Evolutionary conservation across 2,888 invertebrate species (phyloP), one percentile per base, ranked within the genome.

Genomic region (Callyntrura guangdongensis): DNA sequence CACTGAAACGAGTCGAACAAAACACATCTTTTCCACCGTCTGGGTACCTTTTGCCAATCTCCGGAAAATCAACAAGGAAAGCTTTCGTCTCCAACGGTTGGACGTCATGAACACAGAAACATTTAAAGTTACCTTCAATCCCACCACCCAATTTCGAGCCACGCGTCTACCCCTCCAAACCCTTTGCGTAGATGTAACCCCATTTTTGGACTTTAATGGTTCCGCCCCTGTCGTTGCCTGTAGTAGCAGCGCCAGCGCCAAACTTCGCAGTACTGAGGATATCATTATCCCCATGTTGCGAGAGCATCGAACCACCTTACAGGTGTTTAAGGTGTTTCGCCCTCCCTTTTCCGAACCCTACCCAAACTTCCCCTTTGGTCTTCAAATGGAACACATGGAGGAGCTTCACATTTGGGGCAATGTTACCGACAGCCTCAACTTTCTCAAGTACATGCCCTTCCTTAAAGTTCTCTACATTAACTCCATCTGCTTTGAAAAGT

Each of bases 391-490:
- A 12, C 0, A n/a, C 0, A 82, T 82, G 59, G 0, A 17, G 11
- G 81, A 82, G 12, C 27, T 82, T 0, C 20, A 61, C 36, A 9
- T 82, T 0, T 82, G 36, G 59, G 81, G 81, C 0, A 82, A 82
- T 45, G 17, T 82, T 14, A 27, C 45, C 11, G 12, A 61, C 22
- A 45, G 5, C 5, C 9, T 82, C 3, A 36, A 45, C 45, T 82
- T 82, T 82, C 45, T 82, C 0, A 59, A 36, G 11, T 59, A 17
- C 9, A 82, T 61, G 59, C 81, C 81, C 0, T n/a, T 20, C 22
- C 20, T 82, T 9, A 0, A 61, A 12, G 61, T 61, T 12, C 6
- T 82, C 1, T 82, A 17, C 12, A 20, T 82, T 1, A 61, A 59
- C 20, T 17, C 36, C 0, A 25, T 12, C 0, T 82, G 81, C 17